Conservation (phyloP, 2,888 invertebrate genomes). For the Folsomia manolachei region DNA sequence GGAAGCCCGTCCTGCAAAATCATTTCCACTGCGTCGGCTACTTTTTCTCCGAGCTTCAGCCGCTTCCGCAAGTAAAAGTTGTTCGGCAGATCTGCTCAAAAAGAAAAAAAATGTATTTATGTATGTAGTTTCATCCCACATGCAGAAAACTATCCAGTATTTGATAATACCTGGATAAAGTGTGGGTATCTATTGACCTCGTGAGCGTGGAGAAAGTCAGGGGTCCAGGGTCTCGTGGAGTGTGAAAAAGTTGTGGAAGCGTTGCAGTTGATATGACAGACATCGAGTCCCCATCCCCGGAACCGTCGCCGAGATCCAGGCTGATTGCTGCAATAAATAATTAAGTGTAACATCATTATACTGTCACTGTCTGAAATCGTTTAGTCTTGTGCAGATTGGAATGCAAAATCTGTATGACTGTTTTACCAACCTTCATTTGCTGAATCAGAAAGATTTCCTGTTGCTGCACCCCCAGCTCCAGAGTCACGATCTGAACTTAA, state of each 20-base stretch:
- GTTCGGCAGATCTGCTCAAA: constrained; percentile 68
- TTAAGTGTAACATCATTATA: neutral
- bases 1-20: constrained; percentile 48
- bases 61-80: constrained; percentile 64
- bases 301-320: constrained; percentile 49
- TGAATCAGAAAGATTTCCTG: constrained; percentile 73
- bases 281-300: constrained; percentile 51
- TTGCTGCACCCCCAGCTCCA: constrained; percentile 57
- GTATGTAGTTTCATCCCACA: neutral
- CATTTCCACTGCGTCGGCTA: constrained; percentile 47
- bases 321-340: constrained; percentile 45
- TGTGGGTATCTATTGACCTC: constrained; percentile 65
- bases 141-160: too few species aligned
- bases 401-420: too few species aligned
- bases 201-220: constrained; percentile 46
- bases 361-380: neutral
- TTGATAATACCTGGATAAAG: constrained; percentile 60
- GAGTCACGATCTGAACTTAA: constrained; percentile 78
- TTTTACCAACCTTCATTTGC: constrained; percentile 71
- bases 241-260: constrained; percentile 49
- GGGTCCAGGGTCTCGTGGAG: constrained; percentile 49
- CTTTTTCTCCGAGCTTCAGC: constrained; percentile 50
- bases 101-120: constrained; percentile 6
- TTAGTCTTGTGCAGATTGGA: neutral
- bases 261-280: constrained; percentile 61